phyloP scores from a whole-genome alignment of 2,113 vertebrate genomes.

The Eleginops maclovinus region DNA sequence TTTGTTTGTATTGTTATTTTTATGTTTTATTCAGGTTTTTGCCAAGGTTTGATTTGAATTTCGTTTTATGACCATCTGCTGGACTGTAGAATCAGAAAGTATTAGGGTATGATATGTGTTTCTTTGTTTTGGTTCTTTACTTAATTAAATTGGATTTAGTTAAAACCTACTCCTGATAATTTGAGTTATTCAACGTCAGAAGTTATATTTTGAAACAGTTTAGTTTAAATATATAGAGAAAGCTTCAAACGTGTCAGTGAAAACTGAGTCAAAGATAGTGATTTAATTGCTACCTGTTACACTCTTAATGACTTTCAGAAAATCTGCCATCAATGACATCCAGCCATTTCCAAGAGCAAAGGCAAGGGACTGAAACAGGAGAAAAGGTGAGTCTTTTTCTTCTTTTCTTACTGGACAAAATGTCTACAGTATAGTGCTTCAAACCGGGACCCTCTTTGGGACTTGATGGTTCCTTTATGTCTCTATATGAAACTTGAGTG shows the following conservation, averaged over 20 bases:
- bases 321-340: slow-evolving; percentile 10
- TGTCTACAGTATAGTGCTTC: not conserved
- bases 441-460: not conserved
- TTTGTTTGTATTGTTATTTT: not conserved
- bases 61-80: not conserved
- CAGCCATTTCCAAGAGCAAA: slow-evolving; percentile 23
- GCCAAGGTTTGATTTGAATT: not conserved
- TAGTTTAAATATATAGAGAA: not conserved
- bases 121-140: not conserved
- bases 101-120: not conserved
- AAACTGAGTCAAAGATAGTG: not conserved
- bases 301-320: slow-evolving; percentile 10
- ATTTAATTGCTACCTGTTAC: not conserved
- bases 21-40: not conserved
- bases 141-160: not conserved
- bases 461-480: slow-evolving; percentile 6
- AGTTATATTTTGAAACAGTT: not conserved
- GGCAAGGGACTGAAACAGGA: not conserved
- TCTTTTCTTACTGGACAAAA: slow-evolving; percentile 10
- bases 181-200: not conserved
- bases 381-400: not conserved
- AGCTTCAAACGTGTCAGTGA: not conserved
- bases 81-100: not conserved
- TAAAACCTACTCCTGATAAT: not conserved
- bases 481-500: slow-evolving; percentile 24